These are phyloP conservation scores for Numenius arquata DNA, from an alignment of 2,113 vertebrate genomes.

Conservation along the genomic window DNA sequence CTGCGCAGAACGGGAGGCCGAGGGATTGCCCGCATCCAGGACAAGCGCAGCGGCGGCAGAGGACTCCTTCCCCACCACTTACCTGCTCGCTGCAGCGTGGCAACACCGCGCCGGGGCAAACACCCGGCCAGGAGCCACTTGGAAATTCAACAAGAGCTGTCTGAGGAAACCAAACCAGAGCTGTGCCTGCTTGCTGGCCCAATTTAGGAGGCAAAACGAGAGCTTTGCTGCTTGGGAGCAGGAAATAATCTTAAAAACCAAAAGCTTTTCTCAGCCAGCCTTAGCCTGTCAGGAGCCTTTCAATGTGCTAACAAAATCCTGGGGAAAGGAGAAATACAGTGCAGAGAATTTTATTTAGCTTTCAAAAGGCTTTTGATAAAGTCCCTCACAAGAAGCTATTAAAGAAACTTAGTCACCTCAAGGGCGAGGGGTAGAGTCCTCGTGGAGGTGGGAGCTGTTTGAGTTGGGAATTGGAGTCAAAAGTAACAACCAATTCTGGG, in stretches of 20 bases:
- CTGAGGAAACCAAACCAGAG: neutral
- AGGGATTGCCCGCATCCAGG: accelerated
- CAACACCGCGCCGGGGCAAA: neutral
- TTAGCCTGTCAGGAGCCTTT: slow-evolving; percentile 41
- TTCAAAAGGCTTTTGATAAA: slow-evolving; percentile 56
- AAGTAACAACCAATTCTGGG: slow-evolving; percentile 17
- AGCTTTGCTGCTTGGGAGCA: slow-evolving; percentile 30
- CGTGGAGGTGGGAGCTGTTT: neutral
- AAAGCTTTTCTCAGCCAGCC: slow-evolving; percentile 31
- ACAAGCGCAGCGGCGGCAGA: neutral
- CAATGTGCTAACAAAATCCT: slow-evolving; percentile 37
- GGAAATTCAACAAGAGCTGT: neutral
- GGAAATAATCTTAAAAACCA: slow-evolving; percentile 46
- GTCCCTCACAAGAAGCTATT: slow-evolving; percentile 15
- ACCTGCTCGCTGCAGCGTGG: neutral
- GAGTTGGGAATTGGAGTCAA: neutral
- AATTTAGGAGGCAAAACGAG: slow-evolving; percentile 25
- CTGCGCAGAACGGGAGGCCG: accelerated
- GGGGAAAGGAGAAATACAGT: neutral
- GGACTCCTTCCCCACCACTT: neutral
- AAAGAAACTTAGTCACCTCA: slow-evolving; percentile 22
- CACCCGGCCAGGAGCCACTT: neutral
- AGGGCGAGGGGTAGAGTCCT: slow-evolving; percentile 12
- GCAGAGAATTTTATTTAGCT: slow-evolving; percentile 32
- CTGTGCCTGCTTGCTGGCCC: neutral